phyloP scores from a whole-genome alignment of 2,888 invertebrate species.

The Noctuana brunneofusca region DNA sequence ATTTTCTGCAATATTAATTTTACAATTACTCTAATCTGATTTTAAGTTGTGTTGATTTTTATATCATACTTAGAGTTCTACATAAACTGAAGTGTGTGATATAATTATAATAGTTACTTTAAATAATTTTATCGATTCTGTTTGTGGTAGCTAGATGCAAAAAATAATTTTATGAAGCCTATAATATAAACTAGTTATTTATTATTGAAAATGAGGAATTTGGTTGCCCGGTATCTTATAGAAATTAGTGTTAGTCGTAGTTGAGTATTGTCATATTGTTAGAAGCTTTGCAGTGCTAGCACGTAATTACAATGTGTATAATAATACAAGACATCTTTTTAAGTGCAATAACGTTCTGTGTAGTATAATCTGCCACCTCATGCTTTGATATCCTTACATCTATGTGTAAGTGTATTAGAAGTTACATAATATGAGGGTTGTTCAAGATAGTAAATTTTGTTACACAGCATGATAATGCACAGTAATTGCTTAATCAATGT shows the following conservation, averaged over 20 bases:
- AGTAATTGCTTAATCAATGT: constrained; percentile 68
- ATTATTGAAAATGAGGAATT: constrained; percentile 68
- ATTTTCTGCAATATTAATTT: constrained; percentile 55
- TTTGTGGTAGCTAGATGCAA: constrained; percentile 74
- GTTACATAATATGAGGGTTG: constrained; percentile 14
- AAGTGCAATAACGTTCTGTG: constrained; percentile 40
- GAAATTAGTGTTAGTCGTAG: constrained; percentile 64
- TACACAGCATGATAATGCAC: constrained; percentile 47
- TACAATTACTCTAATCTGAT: constrained; percentile 50
- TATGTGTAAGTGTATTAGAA: constrained; percentile 20
- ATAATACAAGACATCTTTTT: constrained; percentile 21
- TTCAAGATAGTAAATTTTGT: constrained; percentile 15
- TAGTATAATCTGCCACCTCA: constrained; percentile 23
- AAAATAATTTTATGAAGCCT: constrained; percentile 55
- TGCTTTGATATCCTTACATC: constrained; percentile 29
- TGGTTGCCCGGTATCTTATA: constrained; percentile 71
- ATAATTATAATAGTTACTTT: constrained; percentile 56
- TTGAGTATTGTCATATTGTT: constrained; percentile 63
- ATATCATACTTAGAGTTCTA: constrained; percentile 56
- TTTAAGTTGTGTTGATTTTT: constrained; percentile 52
- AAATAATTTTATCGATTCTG: constrained; percentile 62
- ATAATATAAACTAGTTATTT: constrained; percentile 69
- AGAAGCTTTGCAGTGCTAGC: constrained; percentile 69
- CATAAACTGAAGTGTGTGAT: constrained; percentile 78
- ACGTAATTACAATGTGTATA: constrained; percentile 47